Conservation (phyloP, 2,113 vertebrate species). For the Ameiurus melas region DNA sequence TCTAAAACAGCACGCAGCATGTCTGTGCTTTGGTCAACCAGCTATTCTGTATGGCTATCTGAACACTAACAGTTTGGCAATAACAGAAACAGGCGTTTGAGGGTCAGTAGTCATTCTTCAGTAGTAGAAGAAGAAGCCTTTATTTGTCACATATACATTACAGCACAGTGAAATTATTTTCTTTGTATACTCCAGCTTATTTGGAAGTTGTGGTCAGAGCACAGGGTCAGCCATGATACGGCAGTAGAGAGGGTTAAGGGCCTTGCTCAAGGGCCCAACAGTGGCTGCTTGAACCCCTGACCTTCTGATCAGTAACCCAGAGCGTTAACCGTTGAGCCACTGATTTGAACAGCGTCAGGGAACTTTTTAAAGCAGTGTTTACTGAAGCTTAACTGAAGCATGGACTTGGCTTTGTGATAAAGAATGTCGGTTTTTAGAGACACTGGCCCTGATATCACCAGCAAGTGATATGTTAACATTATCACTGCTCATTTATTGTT, state of each 20-base stretch:
- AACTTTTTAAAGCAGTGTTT: not conserved
- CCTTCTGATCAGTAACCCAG: too few species aligned
- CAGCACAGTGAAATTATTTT: too few species aligned
- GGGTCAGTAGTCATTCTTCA: not conserved
- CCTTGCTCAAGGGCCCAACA: too few species aligned
- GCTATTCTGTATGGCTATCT: not conserved
- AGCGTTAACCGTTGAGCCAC: too few species aligned
- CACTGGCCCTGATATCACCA: not conserved
- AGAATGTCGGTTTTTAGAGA: not conserved
- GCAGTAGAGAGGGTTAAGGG: too few species aligned
- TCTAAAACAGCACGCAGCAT: constrained; percentile 28
- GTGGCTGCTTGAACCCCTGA: too few species aligned
- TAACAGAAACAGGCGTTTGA: not conserved
- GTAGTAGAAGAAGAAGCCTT: too few species aligned
- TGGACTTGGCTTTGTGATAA: not conserved
- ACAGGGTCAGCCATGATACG: too few species aligned
- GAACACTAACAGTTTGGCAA: not conserved
- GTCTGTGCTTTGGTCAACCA: constrained; percentile 25
- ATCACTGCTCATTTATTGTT: not conserved
- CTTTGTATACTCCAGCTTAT: too few species aligned
- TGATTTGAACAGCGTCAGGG: not conserved
- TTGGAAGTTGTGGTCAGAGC: too few species aligned
- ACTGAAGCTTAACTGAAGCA: not conserved
- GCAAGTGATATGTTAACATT: not conserved
- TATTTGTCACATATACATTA: too few species aligned